These are phyloP conservation scores for Drosophila dunni DNA, from an alignment of 1,140 invertebrate species.

Conservation along the genomic window DNA sequence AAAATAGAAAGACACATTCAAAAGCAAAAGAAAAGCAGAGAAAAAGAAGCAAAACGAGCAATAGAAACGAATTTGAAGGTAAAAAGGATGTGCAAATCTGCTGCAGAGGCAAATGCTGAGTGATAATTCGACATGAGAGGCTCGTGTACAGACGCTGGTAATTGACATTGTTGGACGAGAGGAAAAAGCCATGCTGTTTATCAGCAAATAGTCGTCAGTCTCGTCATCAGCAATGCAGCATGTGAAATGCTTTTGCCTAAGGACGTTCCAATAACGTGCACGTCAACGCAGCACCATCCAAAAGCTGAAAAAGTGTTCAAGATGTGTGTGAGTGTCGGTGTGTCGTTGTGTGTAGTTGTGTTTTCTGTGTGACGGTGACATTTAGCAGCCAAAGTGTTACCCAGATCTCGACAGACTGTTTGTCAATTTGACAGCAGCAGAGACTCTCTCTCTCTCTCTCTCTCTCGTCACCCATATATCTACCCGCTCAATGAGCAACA, in stretches of 20 bases:
- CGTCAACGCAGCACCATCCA: conserved; percentile 31
- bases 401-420: conserved; percentile 28
- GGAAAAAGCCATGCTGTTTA: conserved; percentile 35
- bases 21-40: background rate
- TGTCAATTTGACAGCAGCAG: conserved; percentile 30
- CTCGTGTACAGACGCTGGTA: conserved; percentile 46
- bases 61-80: conserved; percentile 27
- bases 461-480: conserved; percentile 14
- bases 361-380: conserved; percentile 42
- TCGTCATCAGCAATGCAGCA: conserved; percentile 47
- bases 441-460: background rate
- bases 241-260: conserved; percentile 24
- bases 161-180: conserved; percentile 60
- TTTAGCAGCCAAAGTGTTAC: conserved; percentile 46
- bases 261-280: conserved; percentile 41
- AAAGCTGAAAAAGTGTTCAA: conserved; percentile 36
- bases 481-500: conserved; percentile 8
- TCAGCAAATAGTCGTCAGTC: conserved; percentile 29
- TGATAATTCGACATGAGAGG: conserved; percentile 65
- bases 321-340: conserved; percentile 14
- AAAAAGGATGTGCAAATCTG: conserved; percentile 46
- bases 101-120: conserved; percentile 44
- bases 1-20: conserved; percentile 54
- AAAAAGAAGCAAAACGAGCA: background rate
- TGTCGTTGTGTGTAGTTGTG: background rate